Base-by-base conservation (phyloP, 2,888 invertebrate species). In the Trypoxylon attenuatum region DNA sequence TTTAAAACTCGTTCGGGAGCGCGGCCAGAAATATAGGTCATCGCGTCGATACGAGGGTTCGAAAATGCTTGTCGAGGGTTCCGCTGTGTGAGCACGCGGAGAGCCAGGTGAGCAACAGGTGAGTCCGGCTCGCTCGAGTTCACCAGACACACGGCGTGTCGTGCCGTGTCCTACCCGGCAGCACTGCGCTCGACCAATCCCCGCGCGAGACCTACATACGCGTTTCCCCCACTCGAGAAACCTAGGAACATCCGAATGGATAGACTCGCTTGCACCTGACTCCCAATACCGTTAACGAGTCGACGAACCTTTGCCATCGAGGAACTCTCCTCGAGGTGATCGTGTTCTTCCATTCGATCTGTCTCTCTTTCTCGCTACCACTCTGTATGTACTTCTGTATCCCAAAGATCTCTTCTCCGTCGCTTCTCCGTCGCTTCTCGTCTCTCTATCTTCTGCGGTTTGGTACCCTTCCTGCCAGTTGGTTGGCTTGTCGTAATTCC, bases 201-300 rank as follows among this genome's bases (percentile, higher is more conserved):
- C 65, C 53, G 57, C 41, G 69, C 82, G 79, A 84, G 86, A 86
- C 86, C 86, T 86, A 86, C 85, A 85, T 86, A 82, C 78, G 81
- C 77, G 76, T 75, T 70, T 68, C 78, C 77, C 68, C 74, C 76
- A 68, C 72, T 46, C 33, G 47, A 50, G 42, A 43, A 49, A 56
- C 45, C 68, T 62, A 62, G 67, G 77, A 76, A 74, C 79, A 80
- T 81, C 81, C 71, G 53, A 69, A 50, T 63, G 5, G 33, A 10
- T 68, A 73, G 61, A 67, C 67, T 53, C 71, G 71, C 70, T 75
- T 78, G 73, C 53, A 52, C 73, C 60, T 73, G 76, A 84, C 83
- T 80, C 80, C 73, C 81, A 74, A 76, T 84, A 80, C 84, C 84
- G 84, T 84, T 84, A 84, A 73, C 54, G 70, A 53, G 52, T 54